Conservation (phyloP, 2,797 vertebrate species). For the Picus viridis region DNA sequence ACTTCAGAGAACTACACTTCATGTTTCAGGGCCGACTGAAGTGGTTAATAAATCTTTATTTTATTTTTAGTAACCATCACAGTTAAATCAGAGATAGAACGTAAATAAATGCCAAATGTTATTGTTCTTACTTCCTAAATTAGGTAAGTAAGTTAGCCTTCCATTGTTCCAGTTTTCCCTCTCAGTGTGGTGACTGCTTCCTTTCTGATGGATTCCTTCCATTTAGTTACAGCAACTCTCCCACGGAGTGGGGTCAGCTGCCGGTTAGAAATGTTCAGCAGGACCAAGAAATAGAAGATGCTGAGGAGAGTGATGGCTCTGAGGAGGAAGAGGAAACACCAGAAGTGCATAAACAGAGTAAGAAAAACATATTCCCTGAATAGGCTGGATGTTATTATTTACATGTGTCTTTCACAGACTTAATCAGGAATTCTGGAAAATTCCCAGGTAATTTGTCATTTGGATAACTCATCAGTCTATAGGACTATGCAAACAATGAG, state of each 20-base stretch:
- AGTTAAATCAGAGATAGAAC: background rate
- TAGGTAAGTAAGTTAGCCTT: background rate
- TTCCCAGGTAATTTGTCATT: background rate
- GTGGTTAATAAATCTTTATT: background rate
- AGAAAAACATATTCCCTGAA: slow-evolving; percentile 46
- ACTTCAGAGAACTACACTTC: background rate
- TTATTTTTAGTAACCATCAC: background rate
- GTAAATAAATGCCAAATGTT: background rate
- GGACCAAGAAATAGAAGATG: slow-evolving; percentile 70
- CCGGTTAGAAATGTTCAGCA: slow-evolving; percentile 24
- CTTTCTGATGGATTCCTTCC: slow-evolving; percentile 18
- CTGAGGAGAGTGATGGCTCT: slow-evolving; percentile 53
- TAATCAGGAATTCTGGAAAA: background rate
- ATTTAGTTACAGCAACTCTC: slow-evolving; percentile 72
- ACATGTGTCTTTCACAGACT: background rate
- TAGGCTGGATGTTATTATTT: background rate
- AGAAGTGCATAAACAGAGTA: slow-evolving; percentile 77
- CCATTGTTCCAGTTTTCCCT: background rate
- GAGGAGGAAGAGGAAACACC: slow-evolving; percentile 76
- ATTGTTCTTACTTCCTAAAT: background rate
- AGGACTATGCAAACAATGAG: background rate
- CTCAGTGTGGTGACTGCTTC: background rate
- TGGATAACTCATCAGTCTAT: background rate
- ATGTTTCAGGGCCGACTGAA: background rate
- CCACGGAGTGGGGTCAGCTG: slow-evolving; percentile 53